These are phyloP conservation scores for Caenorhabditis sp. DNA, from an alignment of 2,888 invertebrate species.

Conservation along the genomic window DNA sequence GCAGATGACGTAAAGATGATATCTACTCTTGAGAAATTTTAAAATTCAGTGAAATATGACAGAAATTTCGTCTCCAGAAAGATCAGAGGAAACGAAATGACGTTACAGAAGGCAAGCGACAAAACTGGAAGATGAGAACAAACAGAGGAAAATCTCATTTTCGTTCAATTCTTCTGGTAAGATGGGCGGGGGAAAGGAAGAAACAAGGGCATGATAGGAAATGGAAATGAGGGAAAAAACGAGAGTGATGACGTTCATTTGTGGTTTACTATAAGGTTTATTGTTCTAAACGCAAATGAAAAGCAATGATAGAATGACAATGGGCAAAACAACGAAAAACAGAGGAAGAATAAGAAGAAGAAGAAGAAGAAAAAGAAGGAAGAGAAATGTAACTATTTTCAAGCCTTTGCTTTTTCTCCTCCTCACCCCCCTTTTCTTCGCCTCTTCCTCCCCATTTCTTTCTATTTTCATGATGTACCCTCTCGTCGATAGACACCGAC, in stretches of 20 bases:
- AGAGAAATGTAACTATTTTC: constrained; percentile 53
- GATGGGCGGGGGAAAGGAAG: neutral
- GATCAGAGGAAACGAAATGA: neutral
- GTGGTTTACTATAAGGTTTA: constrained; percentile 25
- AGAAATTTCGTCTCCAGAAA: neutral
- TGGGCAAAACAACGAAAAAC: constrained; percentile 11
- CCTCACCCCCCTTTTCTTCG: constrained; percentile 8
- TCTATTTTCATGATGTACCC: constrained; percentile 38
- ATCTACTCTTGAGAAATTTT: constrained; percentile 2
- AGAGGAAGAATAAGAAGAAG: constrained; percentile 15
- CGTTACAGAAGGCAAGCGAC: constrained; percentile 13
- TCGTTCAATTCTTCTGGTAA: constrained; percentile 6
- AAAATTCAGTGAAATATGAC: neutral
- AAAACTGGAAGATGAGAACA: no score
- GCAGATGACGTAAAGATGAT: constrained; percentile 16
- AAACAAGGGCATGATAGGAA: constrained; percentile 5
- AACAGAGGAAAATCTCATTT: constrained; percentile 19
- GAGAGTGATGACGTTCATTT: constrained; percentile 29
- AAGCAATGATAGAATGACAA: constrained; percentile 23
- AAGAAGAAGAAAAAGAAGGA: constrained; percentile 5
- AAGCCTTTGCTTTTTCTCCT: constrained; percentile 28
- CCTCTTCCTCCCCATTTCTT: constrained; percentile 4
- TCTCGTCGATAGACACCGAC: constrained; percentile 42
- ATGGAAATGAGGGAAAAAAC: constrained; percentile 2
- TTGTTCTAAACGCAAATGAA: constrained; percentile 41